phyloP scores from a whole-genome alignment of 2,797 vertebrate species.

The Forpus xanthops region DNA sequence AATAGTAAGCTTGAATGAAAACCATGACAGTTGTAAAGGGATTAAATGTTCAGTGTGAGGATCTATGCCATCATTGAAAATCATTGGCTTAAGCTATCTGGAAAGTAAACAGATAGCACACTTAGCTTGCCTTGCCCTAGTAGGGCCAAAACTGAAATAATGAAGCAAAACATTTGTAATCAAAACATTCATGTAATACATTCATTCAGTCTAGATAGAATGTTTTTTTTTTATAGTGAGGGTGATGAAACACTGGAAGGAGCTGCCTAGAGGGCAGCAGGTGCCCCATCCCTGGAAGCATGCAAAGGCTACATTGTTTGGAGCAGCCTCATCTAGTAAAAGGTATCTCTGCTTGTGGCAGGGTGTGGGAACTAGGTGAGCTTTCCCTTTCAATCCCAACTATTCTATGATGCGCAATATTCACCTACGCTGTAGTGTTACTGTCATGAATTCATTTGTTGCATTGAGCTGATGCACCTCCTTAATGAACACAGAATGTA shows the following conservation, averaged over 20 bases:
- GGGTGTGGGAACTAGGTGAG: not conserved
- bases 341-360: not conserved
- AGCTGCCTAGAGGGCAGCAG: accelerated
- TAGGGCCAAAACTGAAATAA: not conserved
- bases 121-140: not conserved
- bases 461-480: too few species aligned
- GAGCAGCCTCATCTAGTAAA: too few species aligned
- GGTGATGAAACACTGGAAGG: not conserved
- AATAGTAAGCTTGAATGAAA: not conserved
- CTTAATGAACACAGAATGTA: accelerated
- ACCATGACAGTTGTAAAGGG: not conserved
- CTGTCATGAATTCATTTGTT: accelerated
- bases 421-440: accelerated
- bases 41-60: not conserved
- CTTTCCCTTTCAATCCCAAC: not conserved
- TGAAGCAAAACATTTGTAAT: not conserved
- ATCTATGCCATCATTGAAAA: too few species aligned
- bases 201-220: not conserved
- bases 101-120: not conserved
- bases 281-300: too few species aligned
- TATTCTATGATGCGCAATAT: accelerated
- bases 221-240: not conserved
- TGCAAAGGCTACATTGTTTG: not conserved
- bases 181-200: not conserved
- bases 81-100: not conserved